Evolutionary conservation across 1,140 invertebrate genomes (phyloP).

Genomic region (Pinna nobilis): DNA sequence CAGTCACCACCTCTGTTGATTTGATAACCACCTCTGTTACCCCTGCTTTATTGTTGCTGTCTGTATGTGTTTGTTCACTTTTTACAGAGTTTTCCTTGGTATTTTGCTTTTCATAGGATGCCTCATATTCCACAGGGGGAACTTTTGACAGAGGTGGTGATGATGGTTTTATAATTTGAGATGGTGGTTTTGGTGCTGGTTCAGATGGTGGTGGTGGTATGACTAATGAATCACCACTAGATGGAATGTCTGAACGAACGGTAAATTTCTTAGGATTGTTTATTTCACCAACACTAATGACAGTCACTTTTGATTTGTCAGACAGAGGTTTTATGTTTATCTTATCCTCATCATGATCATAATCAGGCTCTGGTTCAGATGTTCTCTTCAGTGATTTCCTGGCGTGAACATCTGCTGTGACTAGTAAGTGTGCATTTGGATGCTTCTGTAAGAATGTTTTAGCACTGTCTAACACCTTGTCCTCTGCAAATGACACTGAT

Average conservation of each 20-base stretch:
- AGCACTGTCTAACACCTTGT: slow-evolving; percentile 64
- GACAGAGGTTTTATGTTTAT: slow-evolving; percentile 36
- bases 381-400: slow-evolving; percentile 32
- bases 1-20: slow-evolving; percentile 5
- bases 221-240: slow-evolving; percentile 25
- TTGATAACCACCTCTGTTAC: too few species aligned
- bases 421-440: slow-evolving; percentile 68
- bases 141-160: slow-evolving; percentile 15
- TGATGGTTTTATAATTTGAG: slow-evolving; percentile 27
- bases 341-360: slow-evolving; percentile 64
- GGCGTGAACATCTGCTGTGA: slow-evolving; percentile 64
- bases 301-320: slow-evolving; percentile 51
- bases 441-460: slow-evolving; percentile 67
- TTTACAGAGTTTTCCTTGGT: neutral
- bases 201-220: slow-evolving; percentile 56
- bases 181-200: slow-evolving; percentile 44
- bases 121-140: neutral
- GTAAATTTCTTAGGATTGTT: slow-evolving; percentile 47
- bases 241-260: slow-evolving; percentile 54
- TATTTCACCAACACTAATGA: slow-evolving; percentile 54
- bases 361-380: slow-evolving; percentile 68
- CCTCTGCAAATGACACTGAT: slow-evolving; percentile 66
- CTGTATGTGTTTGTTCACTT: neutral
- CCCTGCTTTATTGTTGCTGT: neutral
- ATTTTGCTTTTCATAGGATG: neutral